These are phyloP conservation scores for Cherax destructor DNA, from an alignment of 1,140 invertebrate genomes.

Conservation along the genomic window DNA sequence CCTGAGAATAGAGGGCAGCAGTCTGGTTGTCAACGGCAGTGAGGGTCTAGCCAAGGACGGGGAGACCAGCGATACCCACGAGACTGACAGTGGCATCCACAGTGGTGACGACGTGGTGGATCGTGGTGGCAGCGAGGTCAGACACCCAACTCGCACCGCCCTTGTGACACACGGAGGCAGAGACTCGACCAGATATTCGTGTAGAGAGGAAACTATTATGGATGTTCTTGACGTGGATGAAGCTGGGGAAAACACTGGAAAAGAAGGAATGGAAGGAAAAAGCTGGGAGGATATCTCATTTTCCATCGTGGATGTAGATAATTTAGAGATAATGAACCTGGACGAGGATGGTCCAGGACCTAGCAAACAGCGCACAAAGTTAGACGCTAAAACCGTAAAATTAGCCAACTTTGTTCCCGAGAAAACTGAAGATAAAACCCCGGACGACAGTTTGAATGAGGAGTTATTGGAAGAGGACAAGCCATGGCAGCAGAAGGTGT, in stretches of 20 bases:
- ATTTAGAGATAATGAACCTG: slow-evolving; percentile 37
- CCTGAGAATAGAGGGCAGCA: slow-evolving; percentile 17
- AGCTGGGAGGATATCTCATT: slow-evolving; percentile 36
- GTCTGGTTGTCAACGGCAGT: slow-evolving; percentile 20
- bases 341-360: neutral
- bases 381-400: slow-evolving; percentile 10
- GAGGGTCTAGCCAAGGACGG: slow-evolving; percentile 44
- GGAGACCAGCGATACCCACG: slow-evolving; percentile 52
- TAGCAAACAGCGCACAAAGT: neutral
- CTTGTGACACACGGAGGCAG: neutral
- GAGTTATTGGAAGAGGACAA: neutral
- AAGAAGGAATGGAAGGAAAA: neutral
- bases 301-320: slow-evolving; percentile 29
- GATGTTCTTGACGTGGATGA: neutral
- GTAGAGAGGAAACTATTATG: slow-evolving; percentile 15
- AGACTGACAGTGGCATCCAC: slow-evolving; percentile 63
- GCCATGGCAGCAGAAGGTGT: neutral
- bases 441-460: slow-evolving; percentile 1
- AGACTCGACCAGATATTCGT: neutral
- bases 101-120: slow-evolving; percentile 61
- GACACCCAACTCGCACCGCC: neutral
- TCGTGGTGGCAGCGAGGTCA: neutral
- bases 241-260: neutral
- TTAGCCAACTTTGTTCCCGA: neutral
- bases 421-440: neutral